A percentile compares a stretch with the other conserved stretches of the same genome.
These are phyloP conservation scores for Coelopa pilipes DNA, from an alignment of 2,888 invertebrate species.

Conservation along the genomic window DNA sequence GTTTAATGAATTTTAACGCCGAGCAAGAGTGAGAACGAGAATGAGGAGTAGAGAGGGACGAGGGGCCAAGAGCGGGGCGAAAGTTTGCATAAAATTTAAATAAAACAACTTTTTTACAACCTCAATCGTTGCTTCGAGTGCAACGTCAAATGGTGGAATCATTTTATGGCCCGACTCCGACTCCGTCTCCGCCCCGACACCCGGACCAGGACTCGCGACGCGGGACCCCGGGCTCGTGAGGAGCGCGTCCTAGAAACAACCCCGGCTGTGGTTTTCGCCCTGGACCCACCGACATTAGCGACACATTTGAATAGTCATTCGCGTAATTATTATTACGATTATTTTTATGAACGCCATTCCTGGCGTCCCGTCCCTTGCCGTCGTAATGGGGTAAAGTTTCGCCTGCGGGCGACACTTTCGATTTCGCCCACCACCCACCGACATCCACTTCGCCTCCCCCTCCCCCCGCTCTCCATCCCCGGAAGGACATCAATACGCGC, in stretches of 20 bases:
- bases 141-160: slow-evolving; percentile 20
- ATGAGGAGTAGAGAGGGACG: no score
- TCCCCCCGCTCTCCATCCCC: no score
- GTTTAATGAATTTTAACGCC: slow-evolving; percentile 15
- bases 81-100: neutral
- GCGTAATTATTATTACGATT: slow-evolving; percentile 45
- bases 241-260: neutral
- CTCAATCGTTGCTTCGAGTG: neutral
- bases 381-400: neutral
- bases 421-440: no score
- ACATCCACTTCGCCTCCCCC: no score
- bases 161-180: slow-evolving; percentile 11
- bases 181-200: no score
- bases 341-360: slow-evolving; percentile 31
- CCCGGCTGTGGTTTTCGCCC: neutral
- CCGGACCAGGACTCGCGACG: no score
- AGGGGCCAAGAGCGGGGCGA: no score
- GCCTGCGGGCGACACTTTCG: no score
- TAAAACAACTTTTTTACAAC: slow-evolving; percentile 3
- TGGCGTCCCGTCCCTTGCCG: neutral
- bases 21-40: no score
- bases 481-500: slow-evolving; percentile 21
- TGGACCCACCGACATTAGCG: slow-evolving; percentile 43
- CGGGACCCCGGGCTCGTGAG: neutral
- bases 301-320: slow-evolving; percentile 44